Evolutionary conservation across 2,113 vertebrate species (phyloP), one percentile per base, ranked within the genome.

Genomic region (Cricetomys ansorgei): DNA sequence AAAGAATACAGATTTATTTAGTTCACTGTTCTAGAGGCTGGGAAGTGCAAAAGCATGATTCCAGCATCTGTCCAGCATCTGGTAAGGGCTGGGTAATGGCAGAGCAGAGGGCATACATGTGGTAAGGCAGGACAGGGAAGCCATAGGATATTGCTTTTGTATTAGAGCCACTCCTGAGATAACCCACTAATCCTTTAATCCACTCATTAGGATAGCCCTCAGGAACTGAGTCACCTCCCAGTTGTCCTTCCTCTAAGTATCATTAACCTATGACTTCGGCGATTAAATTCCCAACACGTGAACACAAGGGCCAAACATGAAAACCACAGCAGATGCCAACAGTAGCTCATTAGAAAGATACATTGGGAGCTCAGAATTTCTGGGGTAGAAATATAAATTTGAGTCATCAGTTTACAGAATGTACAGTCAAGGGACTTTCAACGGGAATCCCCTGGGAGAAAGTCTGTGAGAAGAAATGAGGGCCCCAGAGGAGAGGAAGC

Each of bases 371-470:
- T 91, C 91, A 76, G 70, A 88, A 76, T 50, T 85, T 96, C 57
- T 92, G 50, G 65, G 70, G 88, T 94, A 76, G 88, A 97, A 95
- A 91, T 85, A 57, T 10, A 70, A 64, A 95, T 34, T 77, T 7
- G 1, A 94, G 31, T 95, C 86, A 88, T 92, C 72, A 37, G 87
- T 15, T 2, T 81, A 80, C 6, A 45, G n/a, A 79, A 79, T 6
- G 1, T 76, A 90, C 4, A 50, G n/a, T 80, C 90, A 79, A 84
- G 91, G 80, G 76, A 95, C 70, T 88, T 73, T 67, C 80, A 92
- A 25, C 23, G 67, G 37, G 19, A 67, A 55, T 23, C 85, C 31
- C 43, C 37, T 8, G 21, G 67, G 92, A 84, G 77, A 93, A 86
- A 19, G 65, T 21, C 11, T 85, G 57, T n/a, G 76, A 85, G 83